Base-by-base conservation (phyloP, 2,113 vertebrate species). In the Phalacrocorax carbo region DNA sequence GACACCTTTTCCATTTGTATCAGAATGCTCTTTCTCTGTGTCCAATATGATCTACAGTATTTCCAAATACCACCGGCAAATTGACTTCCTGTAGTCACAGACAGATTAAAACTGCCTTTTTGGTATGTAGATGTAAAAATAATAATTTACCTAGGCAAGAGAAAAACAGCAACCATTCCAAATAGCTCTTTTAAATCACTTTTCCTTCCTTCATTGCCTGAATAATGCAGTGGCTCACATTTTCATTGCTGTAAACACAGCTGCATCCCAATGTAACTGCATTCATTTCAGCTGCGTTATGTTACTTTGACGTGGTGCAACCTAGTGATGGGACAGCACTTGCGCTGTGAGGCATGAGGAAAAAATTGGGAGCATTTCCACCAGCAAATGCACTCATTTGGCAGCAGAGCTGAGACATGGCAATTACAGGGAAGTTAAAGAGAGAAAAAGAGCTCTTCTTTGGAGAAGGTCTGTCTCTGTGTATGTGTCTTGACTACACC, bases 261-360 rank as follows among this genome's bases (percentile, higher is more conserved):
- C 66, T 92, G n/a, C 52, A 62, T 68, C 65, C 57, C 48, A n/a
- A 13, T 30, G n/a, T 55, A 64, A 32, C 76, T 25, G 36, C n/a
- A 23, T 42, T 71, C 36, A 38, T 86, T 75, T 81, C 81, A 84
- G 44, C n/a, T 46, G 52, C 4, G 6, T 52, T 61, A 46, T 38
- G 6, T 52, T 61, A 51, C 38, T 58, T 58, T 0, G 0, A 34
- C 2, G 0, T 40, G 60, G 44, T 80, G 80, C 14, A 46, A 20
- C 29, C 21, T 25, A 42, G 1, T 2, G 23, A 36, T 7, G 25
- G 64, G 42, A 22, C 34, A 75, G 18, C 71, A 34, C 7, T 73
- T 46, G 10, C 32, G 27, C 36, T 26, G 7, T 18, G 52, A 86
- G 46, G 83, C 17, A 15, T 2, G 11, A 69, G 26, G 13, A 3